phyloP scores from a whole-genome alignment of 2,888 invertebrate species.

The Ferrisia virgata region DNA sequence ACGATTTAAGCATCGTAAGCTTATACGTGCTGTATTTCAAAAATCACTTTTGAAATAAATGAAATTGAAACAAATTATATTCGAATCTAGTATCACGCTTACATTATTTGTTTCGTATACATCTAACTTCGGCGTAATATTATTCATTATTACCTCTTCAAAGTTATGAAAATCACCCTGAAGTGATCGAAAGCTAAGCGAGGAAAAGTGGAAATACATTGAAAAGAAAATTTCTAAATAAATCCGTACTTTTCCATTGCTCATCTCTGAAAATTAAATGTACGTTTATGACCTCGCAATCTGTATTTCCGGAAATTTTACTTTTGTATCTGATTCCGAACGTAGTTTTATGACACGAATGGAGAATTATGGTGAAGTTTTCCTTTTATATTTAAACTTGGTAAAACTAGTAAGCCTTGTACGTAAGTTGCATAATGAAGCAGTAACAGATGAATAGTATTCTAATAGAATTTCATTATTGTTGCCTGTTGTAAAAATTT shows the following conservation, averaged over 20 bases:
- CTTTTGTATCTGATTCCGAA: background rate
- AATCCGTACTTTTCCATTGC: background rate
- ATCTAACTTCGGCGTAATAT: background rate
- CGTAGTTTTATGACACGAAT: background rate
- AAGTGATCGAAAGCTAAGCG: background rate
- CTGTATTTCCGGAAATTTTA: background rate
- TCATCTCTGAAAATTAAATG: background rate
- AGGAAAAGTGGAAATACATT: background rate
- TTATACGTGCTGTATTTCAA: too few relatives aligned
- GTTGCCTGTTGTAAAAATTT: background rate
- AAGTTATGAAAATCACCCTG: background rate
- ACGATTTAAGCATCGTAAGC: background rate
- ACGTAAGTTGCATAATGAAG: background rate
- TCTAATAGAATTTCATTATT: background rate
- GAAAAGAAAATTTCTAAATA: background rate
- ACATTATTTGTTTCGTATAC: background rate
- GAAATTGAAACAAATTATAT: background rate
- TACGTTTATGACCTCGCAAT: background rate
- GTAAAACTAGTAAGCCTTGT: background rate
- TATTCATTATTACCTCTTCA: background rate
- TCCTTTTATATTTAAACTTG: background rate
- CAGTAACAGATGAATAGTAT: background rate
- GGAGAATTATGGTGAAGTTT: slow-evolving; percentile 3
- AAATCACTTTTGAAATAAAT: background rate
- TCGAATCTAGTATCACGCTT: background rate